Evolutionary conservation across 2,113 vertebrate species (phyloP).

Genomic region (Uria aalge): DNA sequence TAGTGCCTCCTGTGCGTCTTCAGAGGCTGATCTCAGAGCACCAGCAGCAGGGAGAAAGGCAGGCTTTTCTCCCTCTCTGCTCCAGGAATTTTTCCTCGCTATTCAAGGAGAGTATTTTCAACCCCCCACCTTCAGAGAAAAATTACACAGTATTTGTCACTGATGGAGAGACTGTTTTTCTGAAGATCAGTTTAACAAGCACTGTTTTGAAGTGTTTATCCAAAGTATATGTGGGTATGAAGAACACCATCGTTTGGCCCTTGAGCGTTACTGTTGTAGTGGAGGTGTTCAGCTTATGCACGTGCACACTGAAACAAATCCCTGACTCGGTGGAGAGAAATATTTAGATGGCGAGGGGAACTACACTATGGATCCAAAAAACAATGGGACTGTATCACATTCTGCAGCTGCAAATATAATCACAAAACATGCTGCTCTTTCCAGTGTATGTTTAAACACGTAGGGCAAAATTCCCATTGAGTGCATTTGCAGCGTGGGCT

Average conservation of each 20-base stretch:
- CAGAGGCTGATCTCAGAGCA: not conserved
- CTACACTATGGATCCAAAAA: constrained; percentile 16
- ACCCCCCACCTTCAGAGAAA: not conserved
- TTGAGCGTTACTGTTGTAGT: not conserved
- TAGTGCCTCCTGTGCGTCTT: not conserved
- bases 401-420: constrained; percentile 35
- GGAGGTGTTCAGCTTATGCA: not conserved
- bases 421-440: not conserved
- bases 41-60: fast-evolving
- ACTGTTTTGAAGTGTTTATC: not conserved
- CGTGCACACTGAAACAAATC: not conserved
- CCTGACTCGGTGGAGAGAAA: not conserved
- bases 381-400: constrained; percentile 26
- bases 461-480: constrained; percentile 39
- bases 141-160: not conserved
- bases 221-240: not conserved
- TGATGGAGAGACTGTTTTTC: not conserved
- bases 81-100: not conserved
- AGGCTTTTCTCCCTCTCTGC: not conserved
- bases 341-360: not conserved
- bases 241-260: not conserved
- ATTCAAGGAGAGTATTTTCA: not conserved
- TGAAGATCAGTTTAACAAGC: not conserved
- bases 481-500: constrained; percentile 30
- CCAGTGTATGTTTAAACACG: not conserved